phyloP scores from a whole-genome alignment of 2,797 vertebrate species.

The Pseudochaenichthys georgianus region DNA sequence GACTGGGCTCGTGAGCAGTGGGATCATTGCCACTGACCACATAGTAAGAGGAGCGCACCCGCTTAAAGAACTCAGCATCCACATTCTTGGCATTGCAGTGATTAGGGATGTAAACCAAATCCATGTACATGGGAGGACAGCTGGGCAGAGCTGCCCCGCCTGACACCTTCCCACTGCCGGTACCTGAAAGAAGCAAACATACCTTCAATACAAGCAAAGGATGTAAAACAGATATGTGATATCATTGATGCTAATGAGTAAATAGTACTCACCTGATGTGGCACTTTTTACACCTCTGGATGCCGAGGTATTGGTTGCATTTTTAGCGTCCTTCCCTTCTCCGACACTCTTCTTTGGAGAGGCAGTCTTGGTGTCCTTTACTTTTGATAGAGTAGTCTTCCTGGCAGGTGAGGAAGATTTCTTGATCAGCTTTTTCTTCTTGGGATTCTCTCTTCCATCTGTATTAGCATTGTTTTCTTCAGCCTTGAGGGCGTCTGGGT shows the following conservation, averaged over 20 bases:
- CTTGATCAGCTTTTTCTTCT: conserved; percentile 94
- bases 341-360: conserved; percentile 92
- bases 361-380: conserved; percentile 90
- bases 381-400: conserved; percentile 89
- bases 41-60: conserved; percentile 95
- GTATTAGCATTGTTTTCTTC: conserved; percentile 93
- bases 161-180: conserved; percentile 86
- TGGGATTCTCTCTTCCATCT: conserved; percentile 90
- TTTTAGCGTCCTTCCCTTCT: conserved; percentile 97
- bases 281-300: conserved; percentile 91
- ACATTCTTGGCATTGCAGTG: conserved; percentile 98
- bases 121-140: conserved; percentile 95
- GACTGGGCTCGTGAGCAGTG: conserved; percentile 93
- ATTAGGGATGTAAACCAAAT: conserved; percentile 98
- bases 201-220: not conserved
- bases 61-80: conserved; percentile 96
- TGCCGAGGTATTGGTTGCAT: conserved; percentile 94
- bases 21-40: conserved; percentile 97
- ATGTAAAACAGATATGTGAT: not conserved
- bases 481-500: conserved; percentile 92
- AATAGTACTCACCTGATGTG: conserved; percentile 85
- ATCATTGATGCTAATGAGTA: not conserved
- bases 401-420: conserved; percentile 93
- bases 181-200: conserved; percentile 75
- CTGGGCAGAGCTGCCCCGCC: conserved; percentile 86